Base-by-base conservation (phyloP, 2,797 vertebrate species). In the Chiloscyllium punctatum region DNA sequence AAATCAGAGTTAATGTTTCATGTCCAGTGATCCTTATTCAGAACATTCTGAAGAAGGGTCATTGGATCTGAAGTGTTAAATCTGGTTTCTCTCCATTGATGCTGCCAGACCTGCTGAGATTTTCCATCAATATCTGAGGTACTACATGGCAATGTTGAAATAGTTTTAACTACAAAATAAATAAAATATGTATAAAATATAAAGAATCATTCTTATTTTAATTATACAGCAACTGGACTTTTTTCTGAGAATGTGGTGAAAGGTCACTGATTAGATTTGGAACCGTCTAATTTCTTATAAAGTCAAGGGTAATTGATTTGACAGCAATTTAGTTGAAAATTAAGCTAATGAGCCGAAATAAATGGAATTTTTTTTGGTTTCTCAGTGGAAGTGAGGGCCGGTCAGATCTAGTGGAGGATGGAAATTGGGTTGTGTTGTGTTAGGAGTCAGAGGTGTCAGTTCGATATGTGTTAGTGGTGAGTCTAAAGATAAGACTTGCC, bases 171-270 rank as follows among this genome's bases (percentile, higher is more conserved):
- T 42, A 7, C 62, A 92, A 92, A 37, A 18, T 68, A 68, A 68
- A 68, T 42, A 87, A 53, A n/a, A 92, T 1, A 37, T 68, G 8
- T 37, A 42, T 68, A 92, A 69, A 92, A 92, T 69, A 92, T 42
- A 92, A 92, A 42, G 42, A 69, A 21, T 92, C 69, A 25, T 68
- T 92, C n/a, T 92, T 92, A 69, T n/a, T 92, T n/a, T 92, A 92
- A 69, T 69, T 92, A 68, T 68, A 69, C 21, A 0, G 25, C 42
- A 92, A 69, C 21, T 88, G 90, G 37, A n/a, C n/a, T 42, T 68
- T 48, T 37, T 69, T 92, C 69, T n/a, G 18, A 68, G n/a, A 69
- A 69, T 69, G 90, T 42, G n/a, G 90, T 92, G 90, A n/a, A 92
- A 92, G 69, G 18, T 68, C 42, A 92, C n/a, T 69, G 62, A 92